Conservation (phyloP, 2,888 invertebrate genomes). For the Nomada ruficornis region DNA sequence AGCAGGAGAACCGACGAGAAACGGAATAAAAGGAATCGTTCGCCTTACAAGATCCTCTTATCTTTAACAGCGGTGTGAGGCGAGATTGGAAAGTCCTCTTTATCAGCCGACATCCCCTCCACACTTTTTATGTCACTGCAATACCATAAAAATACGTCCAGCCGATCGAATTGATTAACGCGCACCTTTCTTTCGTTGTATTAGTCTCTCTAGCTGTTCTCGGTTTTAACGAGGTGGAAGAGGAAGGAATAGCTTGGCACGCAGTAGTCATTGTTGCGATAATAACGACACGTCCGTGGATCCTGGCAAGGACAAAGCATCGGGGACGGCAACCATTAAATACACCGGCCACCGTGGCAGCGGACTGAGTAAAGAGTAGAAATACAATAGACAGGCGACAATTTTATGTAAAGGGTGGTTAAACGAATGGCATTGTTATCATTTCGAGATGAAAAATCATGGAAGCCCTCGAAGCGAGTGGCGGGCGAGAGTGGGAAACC, state of each 20-base stretch:
- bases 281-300: conserved; percentile 31
- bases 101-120: conserved; percentile 1
- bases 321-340: conserved; percentile 50
- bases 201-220: not conserved
- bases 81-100: conserved; percentile 71
- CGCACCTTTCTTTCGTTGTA: not conserved
- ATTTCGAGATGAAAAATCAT: conserved; percentile 66
- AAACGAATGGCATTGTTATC: conserved; percentile 67
- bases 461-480: conserved; percentile 5
- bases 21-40: conserved; percentile 67
- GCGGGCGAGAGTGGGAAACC: conserved; percentile 7
- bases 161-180: conserved; percentile 65
- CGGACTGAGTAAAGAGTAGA: not conserved
- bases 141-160: conserved; percentile 50
- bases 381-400: conserved; percentile 45
- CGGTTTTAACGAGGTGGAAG: not conserved
- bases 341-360: conserved; percentile 4
- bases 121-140: not conserved
- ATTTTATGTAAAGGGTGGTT: conserved; percentile 61
- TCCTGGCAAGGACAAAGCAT: conserved; percentile 32
- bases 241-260: not conserved
- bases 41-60: conserved; percentile 64
- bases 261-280: conserved; percentile 37
- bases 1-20: conserved; percentile 16
- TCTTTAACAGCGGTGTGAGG: conserved; percentile 44